Evolutionary conservation across 2,113 vertebrate genomes (phyloP).

Genomic region (Dunckerocampus dactyliophorus): DNA sequence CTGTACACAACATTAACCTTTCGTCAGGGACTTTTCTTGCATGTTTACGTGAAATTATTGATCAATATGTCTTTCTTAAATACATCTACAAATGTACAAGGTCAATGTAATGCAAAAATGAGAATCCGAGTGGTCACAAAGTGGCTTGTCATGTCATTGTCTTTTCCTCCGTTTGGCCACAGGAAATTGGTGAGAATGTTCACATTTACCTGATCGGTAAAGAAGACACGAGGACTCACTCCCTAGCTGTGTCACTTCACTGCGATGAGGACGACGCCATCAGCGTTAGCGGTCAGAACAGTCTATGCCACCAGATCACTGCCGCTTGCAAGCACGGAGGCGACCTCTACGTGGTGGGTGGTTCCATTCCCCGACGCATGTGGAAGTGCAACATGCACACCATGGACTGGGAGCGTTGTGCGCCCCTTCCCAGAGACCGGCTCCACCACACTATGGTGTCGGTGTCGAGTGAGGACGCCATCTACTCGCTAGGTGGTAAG

Average conservation of each 20-base stretch:
- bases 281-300: slow-evolving; percentile 95
- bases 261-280: slow-evolving; percentile 91
- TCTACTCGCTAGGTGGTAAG: slow-evolving; percentile 95
- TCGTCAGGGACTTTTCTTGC: too few relatives aligned
- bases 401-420: slow-evolving; percentile 98
- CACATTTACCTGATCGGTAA: slow-evolving; percentile 98
- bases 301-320: slow-evolving; percentile 96
- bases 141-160: background rate
- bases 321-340: slow-evolving; percentile 94
- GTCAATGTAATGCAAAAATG: background rate
- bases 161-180: background rate
- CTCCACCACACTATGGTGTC: slow-evolving; percentile 96
- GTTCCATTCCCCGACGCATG: slow-evolving; percentile 96
- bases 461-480: slow-evolving; percentile 83
- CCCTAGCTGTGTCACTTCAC: slow-evolving; percentile 89
- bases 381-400: slow-evolving; percentile 99
- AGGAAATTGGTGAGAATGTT: slow-evolving; percentile 97
- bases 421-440: slow-evolving; percentile 90
- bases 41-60: too few relatives aligned
- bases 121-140: background rate
- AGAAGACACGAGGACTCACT: slow-evolving; percentile 92
- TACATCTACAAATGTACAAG: too few relatives aligned
- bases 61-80: too few relatives aligned
- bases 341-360: slow-evolving; percentile 94
- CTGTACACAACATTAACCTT: too few relatives aligned